Evolutionary conservation across 2,888 invertebrate species (phyloP).

Genomic region (Drosophila anceps): DNA sequence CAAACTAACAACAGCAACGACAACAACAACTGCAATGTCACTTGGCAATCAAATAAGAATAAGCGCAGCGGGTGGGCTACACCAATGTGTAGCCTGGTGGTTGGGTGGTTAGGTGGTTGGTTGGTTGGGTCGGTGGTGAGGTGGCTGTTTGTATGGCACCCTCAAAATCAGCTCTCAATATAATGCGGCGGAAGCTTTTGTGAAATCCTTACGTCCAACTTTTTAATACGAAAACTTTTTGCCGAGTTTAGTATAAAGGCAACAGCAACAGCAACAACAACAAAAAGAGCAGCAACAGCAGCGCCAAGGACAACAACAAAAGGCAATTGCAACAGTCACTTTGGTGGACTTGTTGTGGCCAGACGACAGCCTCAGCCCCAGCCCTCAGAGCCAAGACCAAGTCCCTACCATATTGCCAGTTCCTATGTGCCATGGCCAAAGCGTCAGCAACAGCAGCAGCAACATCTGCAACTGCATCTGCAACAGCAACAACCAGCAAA

Average conservation of each 20-base stretch:
- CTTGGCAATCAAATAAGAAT: conserved; percentile 74
- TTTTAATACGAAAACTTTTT: conserved; percentile 81
- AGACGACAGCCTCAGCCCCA: conserved; percentile 55
- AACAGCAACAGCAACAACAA: conserved; percentile 56
- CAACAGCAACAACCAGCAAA: conserved; percentile 14
- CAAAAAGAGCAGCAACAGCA: conserved; percentile 6
- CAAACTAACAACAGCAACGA: conserved; percentile 24
- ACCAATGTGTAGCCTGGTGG: neutral
- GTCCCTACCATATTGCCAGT: conserved; percentile 58
- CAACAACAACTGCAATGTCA: conserved; percentile 63
- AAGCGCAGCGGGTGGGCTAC: conserved; percentile 10
- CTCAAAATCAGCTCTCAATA: conserved; percentile 80
- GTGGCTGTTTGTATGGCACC: conserved; percentile 31
- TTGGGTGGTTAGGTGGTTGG: neutral
- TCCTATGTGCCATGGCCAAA: conserved; percentile 39
- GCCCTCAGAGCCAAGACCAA: conserved; percentile 1
- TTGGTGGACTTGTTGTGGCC: conserved; percentile 80
- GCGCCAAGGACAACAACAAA: conserved; percentile 52
- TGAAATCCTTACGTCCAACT: conserved; percentile 81
- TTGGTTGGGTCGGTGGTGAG: neutral
- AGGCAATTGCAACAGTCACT: conserved; percentile 80
- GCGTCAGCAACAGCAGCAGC: conserved; percentile 13
- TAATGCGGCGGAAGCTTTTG: conserved; percentile 80
- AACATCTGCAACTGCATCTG: conserved; percentile 6
- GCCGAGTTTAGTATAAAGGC: conserved; percentile 71